phyloP scores from a whole-genome alignment of 2,888 invertebrate species.

The Schizaphis graminum region DNA sequence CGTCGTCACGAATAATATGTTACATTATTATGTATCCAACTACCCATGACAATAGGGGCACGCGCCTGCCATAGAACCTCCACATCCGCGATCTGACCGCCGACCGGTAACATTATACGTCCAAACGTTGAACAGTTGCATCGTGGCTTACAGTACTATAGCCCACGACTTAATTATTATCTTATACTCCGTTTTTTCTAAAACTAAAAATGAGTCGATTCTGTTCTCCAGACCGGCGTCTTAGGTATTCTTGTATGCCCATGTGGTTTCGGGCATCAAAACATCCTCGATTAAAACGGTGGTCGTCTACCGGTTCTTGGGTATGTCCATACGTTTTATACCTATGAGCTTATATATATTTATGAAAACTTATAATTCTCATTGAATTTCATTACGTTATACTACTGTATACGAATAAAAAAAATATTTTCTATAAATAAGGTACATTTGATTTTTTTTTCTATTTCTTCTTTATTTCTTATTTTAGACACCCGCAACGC shows the following conservation, averaged over 20 bases:
- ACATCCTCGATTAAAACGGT: constrained; percentile 76
- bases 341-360: background rate
- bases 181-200: background rate
- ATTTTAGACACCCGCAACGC: constrained; percentile 69
- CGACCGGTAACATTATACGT: background rate
- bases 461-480: background rate
- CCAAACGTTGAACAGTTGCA: background rate
- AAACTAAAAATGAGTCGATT: constrained; percentile 28
- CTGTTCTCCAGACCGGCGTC: constrained; percentile 53
- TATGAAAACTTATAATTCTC: background rate
- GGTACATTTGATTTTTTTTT: background rate
- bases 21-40: constrained; percentile 25
- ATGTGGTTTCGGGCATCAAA: constrained; percentile 65
- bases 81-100: background rate
- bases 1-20: constrained; percentile 34
- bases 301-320: constrained; percentile 84
- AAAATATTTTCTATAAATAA: background rate
- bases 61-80: constrained; percentile 14
- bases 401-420: background rate
- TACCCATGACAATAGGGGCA: constrained; percentile 64
- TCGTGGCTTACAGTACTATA: background rate
- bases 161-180: background rate
- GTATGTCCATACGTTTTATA: constrained; percentile 71
- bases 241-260: constrained; percentile 63
- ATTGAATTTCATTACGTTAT: background rate